phyloP scores from a whole-genome alignment of 2,888 invertebrate species.

The Steinernema carpocapsae region DNA sequence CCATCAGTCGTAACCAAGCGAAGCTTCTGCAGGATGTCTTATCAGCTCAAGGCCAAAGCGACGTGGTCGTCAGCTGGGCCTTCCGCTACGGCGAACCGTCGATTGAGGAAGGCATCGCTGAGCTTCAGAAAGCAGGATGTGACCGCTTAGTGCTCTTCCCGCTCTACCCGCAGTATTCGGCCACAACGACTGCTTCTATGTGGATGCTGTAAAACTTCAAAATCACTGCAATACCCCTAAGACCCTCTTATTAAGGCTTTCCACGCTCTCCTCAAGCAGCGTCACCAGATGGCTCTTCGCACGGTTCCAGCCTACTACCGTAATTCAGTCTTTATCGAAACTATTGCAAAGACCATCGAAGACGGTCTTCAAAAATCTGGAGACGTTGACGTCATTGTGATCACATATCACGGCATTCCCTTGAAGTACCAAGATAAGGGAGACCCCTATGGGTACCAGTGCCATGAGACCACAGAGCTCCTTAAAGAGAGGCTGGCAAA shows the following conservation, averaged over 20 bases:
- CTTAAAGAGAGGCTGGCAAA: constrained; percentile 33
- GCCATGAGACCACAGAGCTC: constrained; percentile 38
- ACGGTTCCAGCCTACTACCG: constrained; percentile 40
- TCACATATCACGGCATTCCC: constrained; percentile 42
- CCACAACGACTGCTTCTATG: constrained; percentile 38
- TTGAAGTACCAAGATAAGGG: constrained; percentile 39
- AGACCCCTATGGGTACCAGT: constrained; percentile 41
- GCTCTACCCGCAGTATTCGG: constrained; percentile 39
- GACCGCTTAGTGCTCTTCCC: constrained; percentile 37
- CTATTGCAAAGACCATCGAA: constrained; percentile 35
- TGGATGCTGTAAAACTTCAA: constrained; percentile 33
- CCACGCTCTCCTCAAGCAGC: constrained; percentile 36
- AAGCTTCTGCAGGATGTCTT: constrained; percentile 34
- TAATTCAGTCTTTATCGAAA: constrained; percentile 38
- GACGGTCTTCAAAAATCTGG: constrained; percentile 24
- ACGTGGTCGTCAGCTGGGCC: constrained; percentile 39
- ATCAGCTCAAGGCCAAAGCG: constrained; percentile 9
- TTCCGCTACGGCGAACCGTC: constrained; percentile 40
- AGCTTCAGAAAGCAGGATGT: constrained; percentile 37
- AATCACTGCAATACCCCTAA: not conserved
- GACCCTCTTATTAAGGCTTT: constrained; percentile 24
- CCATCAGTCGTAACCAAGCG: constrained; percentile 40
- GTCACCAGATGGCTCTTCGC: constrained; percentile 41
- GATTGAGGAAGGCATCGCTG: constrained; percentile 35
- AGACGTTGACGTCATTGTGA: constrained; percentile 38